Base-by-base conservation (phyloP, 1,140 invertebrate species). In the Drosophila murphyi region DNA sequence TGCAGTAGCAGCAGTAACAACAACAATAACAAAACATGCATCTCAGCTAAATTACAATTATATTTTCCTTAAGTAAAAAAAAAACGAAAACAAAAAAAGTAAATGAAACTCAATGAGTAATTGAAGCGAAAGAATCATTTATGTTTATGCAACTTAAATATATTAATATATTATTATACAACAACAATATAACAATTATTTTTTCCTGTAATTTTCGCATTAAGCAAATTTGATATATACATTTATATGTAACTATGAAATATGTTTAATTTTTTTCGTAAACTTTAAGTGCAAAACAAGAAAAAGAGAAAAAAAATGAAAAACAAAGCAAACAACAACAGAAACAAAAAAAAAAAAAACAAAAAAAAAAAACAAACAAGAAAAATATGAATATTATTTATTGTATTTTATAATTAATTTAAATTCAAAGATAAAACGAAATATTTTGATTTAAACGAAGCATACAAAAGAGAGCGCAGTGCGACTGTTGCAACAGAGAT, bases 371-470 rank as follows among this genome's bases (percentile, higher is more conserved):
- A 50, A 61, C 4, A 20, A 48, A 37, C 48, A 37, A 65, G 52
- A 35, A 54, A 48, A 45, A 76, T 32, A 70, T 67, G 70, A 76
- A 86, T 55, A 78, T 87, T 87, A 87, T 87, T 87, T 87, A 87
- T 87, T 87, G 83, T 87, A 87, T 88, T 74, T 87, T 88, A 88
- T 88, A 87, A 88, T 87, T 88, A 82, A 87, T 88, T 88, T 82
- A 55, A 73, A 82, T 57, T 39, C 56, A 51, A 50, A 71, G 75
- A 65, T 56, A 41, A 61, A 71, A 65, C 47, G 50, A 65, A 72
- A 59, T 72, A 51, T 47, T 72, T 86, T 77, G 68, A 63, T 73
- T 72, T 73, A 51, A 62, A 76, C 59, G 29, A 67, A 82, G 37
- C 61, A 63, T 63, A 67, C 37, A 39, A 75, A 67, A 34, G 48